phyloP scores from a whole-genome alignment of 2,888 invertebrate species.

The Thymelicus acteon region DNA sequence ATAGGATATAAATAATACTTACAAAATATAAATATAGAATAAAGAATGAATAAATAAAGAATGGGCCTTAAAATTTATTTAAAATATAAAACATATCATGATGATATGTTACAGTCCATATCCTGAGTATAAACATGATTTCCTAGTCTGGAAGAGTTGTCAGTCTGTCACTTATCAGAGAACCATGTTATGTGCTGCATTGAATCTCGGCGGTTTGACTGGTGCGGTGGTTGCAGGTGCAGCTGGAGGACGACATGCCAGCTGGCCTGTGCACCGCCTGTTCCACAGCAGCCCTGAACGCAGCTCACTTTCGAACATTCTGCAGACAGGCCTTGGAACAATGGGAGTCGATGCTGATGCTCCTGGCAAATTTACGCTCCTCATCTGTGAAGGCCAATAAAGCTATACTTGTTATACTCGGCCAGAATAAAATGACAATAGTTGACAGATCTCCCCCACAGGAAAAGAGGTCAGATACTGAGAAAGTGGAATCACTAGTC shows the following conservation, averaged over 20 bases:
- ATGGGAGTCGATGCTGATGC: slow-evolving; percentile 60
- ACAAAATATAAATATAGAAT: too few relatives aligned
- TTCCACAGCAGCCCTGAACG: slow-evolving; percentile 58
- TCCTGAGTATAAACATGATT: too few relatives aligned
- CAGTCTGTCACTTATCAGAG: too few relatives aligned
- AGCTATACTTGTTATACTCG: slow-evolving; percentile 54
- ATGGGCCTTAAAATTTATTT: too few relatives aligned
- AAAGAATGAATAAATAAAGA: too few relatives aligned
- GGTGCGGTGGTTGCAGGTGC: slow-evolving; percentile 75
- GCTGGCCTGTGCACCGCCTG: slow-evolving; percentile 66
- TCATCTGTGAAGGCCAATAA: slow-evolving; percentile 31
- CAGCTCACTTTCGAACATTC: slow-evolving; percentile 62
- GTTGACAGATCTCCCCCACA: slow-evolving; percentile 44
- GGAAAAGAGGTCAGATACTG: slow-evolving; percentile 29
- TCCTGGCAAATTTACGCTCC: slow-evolving; percentile 54
- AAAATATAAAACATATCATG: too few relatives aligned
- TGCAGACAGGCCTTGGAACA: slow-evolving; percentile 57
- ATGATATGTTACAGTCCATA: too few relatives aligned
- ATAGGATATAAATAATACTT: too few relatives aligned
- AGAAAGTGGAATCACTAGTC: slow-evolving; percentile 2
- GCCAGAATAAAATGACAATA: slow-evolving; percentile 53
- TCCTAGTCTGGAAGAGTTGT: too few relatives aligned
- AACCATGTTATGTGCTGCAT: background rate
- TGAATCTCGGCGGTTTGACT: slow-evolving; percentile 67
- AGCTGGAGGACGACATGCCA: slow-evolving; percentile 64